Conservation (phyloP, 2,797 vertebrate genomes). For the Eulemur coronatus region DNA sequence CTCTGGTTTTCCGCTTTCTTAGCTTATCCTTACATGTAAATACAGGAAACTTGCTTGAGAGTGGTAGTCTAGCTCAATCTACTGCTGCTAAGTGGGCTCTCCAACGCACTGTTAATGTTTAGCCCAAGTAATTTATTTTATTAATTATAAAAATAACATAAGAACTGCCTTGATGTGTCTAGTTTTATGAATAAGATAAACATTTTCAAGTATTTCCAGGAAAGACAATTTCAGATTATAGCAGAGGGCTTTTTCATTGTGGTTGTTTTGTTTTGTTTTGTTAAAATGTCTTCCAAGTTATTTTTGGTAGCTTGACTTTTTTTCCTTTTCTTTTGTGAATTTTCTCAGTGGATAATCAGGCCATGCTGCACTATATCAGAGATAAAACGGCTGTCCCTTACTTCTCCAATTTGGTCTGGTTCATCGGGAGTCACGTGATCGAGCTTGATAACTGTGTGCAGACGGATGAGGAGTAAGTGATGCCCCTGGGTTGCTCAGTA, state of each 20-base stretch:
- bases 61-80: constrained; percentile 28
- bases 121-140: neutral
- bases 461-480: constrained; percentile 97
- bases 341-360: constrained; percentile 97
- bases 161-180: constrained; percentile 49
- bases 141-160: constrained; percentile 42
- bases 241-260: constrained; percentile 49
- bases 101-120: neutral
- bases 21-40: constrained; percentile 68
- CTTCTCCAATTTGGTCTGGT: constrained; percentile 99
- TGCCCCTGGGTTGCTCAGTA: neutral
- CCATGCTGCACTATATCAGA: constrained; percentile 98
- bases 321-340: constrained; percentile 53
- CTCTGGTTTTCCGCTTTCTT: constrained; percentile 82
- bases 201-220: constrained; percentile 49
- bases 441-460: constrained; percentile 99
- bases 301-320: constrained; percentile 62
- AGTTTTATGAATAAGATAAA: constrained; percentile 62
- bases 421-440: constrained; percentile 98
- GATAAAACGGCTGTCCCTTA: constrained; percentile 99
- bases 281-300: constrained; percentile 48
- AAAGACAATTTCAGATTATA: constrained; percentile 74
- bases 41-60: constrained; percentile 40
- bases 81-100: neutral
- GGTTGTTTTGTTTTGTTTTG: neutral